phyloP scores from a whole-genome alignment of 2,113 vertebrate genomes.

The Scophthalmus maximus region DNA sequence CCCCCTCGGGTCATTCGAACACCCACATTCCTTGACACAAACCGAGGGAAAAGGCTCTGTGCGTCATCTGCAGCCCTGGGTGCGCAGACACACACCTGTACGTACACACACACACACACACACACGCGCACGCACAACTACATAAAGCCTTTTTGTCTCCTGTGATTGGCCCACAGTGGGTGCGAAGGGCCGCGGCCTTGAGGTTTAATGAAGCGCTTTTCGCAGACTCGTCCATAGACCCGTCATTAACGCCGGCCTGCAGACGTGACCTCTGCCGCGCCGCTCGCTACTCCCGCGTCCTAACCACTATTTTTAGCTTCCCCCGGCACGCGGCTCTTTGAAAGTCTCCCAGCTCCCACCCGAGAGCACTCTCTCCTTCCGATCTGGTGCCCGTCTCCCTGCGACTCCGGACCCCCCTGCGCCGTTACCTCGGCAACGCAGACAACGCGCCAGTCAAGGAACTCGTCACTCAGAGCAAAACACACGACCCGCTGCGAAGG shows the following conservation, averaged over 20 bases:
- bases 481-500: too few species aligned
- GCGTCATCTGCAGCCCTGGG: neutral
- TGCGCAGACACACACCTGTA: neutral
- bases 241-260: constrained; percentile 22
- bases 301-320: too few species aligned
- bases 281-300: too few species aligned
- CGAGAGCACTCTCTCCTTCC: too few species aligned
- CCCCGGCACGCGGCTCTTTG: too few species aligned
- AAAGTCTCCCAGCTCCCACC: too few species aligned
- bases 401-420: too few species aligned
- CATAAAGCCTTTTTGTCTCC: neutral
- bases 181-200: constrained; percentile 11
- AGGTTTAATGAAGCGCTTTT: constrained; percentile 44
- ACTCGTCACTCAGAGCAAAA: too few species aligned
- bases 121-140: neutral
- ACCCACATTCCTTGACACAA: constrained; percentile 9
- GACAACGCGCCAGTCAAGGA: too few species aligned
- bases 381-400: too few species aligned
- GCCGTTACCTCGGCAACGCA: too few species aligned
- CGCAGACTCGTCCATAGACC: constrained; percentile 20
- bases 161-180: constrained; percentile 5
- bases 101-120: neutral
- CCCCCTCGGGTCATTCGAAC: neutral
- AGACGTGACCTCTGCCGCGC: neutral
- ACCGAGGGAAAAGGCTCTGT: neutral